Conservation (phyloP, 2,113 vertebrate genomes). For the Poicephalus gulielmi region DNA sequence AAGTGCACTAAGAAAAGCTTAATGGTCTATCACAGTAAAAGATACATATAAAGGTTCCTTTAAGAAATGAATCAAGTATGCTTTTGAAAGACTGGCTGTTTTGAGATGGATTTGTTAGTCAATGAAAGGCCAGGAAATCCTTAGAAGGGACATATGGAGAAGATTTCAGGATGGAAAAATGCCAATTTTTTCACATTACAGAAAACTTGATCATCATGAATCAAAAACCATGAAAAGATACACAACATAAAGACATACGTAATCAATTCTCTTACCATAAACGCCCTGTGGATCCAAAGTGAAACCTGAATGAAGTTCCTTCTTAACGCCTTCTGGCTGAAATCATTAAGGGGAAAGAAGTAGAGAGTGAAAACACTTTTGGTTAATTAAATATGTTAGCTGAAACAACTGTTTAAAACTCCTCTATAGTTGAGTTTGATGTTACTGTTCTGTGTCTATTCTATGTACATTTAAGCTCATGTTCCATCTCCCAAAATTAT, state of each 20-base stretch:
- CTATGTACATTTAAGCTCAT: background rate
- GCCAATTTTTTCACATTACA: background rate
- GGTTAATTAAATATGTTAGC: background rate
- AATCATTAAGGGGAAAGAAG: constrained; percentile 38
- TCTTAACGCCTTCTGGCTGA: constrained; percentile 90
- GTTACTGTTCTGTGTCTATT: background rate
- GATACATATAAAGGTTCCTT: background rate
- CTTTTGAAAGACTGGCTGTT: background rate
- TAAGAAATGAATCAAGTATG: background rate
- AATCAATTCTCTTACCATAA: constrained; percentile 78
- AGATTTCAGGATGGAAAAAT: background rate
- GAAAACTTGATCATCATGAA: background rate
- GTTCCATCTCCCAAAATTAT: background rate
- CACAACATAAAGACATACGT: background rate
- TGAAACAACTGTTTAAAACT: background rate
- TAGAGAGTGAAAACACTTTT: background rate
- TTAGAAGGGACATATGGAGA: background rate
- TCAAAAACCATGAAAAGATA: background rate
- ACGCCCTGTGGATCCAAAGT: constrained; percentile 87
- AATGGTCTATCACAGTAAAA: background rate
- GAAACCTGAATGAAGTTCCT: constrained; percentile 74
- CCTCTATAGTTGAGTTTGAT: background rate
- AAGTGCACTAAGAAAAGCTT: background rate
- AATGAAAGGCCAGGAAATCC: background rate
- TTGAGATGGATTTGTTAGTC: background rate